Conservation (phyloP, 2,888 invertebrate genomes). For the Hirtodrosophila histrioides region DNA sequence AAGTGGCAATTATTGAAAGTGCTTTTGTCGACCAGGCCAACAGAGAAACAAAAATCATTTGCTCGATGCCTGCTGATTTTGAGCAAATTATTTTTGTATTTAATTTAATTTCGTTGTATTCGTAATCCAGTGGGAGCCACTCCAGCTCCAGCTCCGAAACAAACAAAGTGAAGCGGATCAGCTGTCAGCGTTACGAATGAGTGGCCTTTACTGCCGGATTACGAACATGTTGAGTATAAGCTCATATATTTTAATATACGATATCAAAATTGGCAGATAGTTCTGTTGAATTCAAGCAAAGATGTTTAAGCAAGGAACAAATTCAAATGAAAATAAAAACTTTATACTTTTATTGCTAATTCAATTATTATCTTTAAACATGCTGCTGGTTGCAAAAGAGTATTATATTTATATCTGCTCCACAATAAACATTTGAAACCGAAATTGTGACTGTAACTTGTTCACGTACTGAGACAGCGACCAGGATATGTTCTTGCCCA, state of each 20-base stretch:
- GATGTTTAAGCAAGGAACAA: too few species aligned
- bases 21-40: conserved; percentile 55
- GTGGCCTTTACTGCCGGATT: neutral
- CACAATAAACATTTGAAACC: conserved; percentile 1
- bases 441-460: conserved; percentile 1
- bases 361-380: too few species aligned
- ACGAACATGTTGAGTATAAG: too few species aligned
- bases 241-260: too few species aligned
- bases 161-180: neutral
- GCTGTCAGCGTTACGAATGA: conserved; percentile 6
- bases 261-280: too few species aligned
- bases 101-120: conserved; percentile 66
- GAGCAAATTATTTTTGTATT: conserved; percentile 75
- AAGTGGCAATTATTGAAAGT: conserved; percentile 80
- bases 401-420: neutral
- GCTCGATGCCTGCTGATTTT: conserved; percentile 64
- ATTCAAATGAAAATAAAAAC: too few species aligned
- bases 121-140: conserved; percentile 39
- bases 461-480: neutral
- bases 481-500: neutral
- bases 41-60: conserved; percentile 64
- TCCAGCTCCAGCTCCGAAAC: neutral
- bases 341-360: too few species aligned
- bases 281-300: too few species aligned
- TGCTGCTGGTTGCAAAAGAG: too few species aligned